Base-by-base conservation (phyloP, 2,797 vertebrate species). In the Gallinago solitaria region DNA sequence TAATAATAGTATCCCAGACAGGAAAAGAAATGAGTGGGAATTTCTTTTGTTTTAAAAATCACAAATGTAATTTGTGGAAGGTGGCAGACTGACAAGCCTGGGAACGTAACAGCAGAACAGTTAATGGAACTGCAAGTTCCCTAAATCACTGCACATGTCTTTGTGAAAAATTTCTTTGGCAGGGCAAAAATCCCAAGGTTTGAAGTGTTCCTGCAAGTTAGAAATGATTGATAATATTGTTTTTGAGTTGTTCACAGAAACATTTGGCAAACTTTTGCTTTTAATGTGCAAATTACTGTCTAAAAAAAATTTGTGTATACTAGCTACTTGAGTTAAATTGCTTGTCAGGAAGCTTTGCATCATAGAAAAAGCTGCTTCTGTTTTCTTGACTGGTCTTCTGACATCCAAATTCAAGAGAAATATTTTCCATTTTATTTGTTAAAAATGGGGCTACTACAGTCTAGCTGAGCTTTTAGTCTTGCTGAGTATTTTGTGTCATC, bases 11-110 rank as follows among this genome's bases (percentile, higher is more conserved):
- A 91, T 95, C 64, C 54, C 41, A 94, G 56, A 81, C 89, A 95
- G 89, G 32, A 91, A 94, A 89, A 95, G 74, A 94, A 93, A 90
- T 35, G 91, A 83, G 54, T 67, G 89, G 33, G 68, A 96, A 95
- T 94, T 87, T n/a, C 87, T 97, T 80, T 87, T 95, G 94, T 76
- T 96, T 92, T 95, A 87, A 94, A 64, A 64, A 87, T 95, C 96
- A 92, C 68, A 53, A 71, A 75, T 88, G 35, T 83, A 93, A 93
- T 81, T 95, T 96, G 69, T 90, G 69, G 70, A 94, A 86, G 86
- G 68, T 91, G 47, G 30, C 71, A 95, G 90, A 87, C n/a, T 93
- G 78, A 93, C 63, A 97, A 76, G 54, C 61, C 69, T 95, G 69
- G 41, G 47, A 97, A 95, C 5, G 2, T 77, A 91, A 57, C 28